Evolutionary conservation across 2,797 vertebrate species (phyloP), one percentile per base, ranked within the genome.

Genomic region (Gambusia yucatana): DNA sequence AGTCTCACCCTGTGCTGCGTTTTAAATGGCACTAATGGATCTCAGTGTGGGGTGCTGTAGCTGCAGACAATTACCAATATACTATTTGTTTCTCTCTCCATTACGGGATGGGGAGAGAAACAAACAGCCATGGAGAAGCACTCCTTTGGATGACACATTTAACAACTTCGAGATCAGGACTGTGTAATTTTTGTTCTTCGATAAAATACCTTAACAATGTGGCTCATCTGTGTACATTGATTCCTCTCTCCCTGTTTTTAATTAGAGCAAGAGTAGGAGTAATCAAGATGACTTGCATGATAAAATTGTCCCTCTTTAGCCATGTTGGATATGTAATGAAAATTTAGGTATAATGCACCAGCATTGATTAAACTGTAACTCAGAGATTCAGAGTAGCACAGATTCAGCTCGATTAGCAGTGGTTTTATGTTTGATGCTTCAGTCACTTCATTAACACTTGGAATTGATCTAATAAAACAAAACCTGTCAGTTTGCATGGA

Each of bases 101-200:
- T 75, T 75, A 75, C 43, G 6, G 59, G 46, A 77, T 88, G 86
- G 65, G 70, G 73, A 84, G 87, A 76, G 73, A 81, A 90, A 91
- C 87, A 88, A 91, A 93, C 70, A 77, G 79, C 87, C 73, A 80
- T 63, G 77, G 78, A 81, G 86, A 79, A 82, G 89, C 78, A 72
- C 67, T 82, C 70, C 71, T 80, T 36, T 63, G 67, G 82, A 87
- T 86, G 88, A 93, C 74, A 91, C 90, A 87, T 93, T 91, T 89
- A 90, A 91, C 90, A 90, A 84, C 57, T 74, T 48, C 72, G 73
- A 83, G 77, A 83, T 86, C 84, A 76, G 30, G 4, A 73, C 71
- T 2, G 72, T 81, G 87, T 87, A 84, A 91, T 88, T 87, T 82
- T 78, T 80, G 88, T 77, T 77, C 65, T 59, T 57, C 2, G 82